A percentile compares a stretch with the other conserved stretches of the same genome.
Conservation (phyloP, 2,888 invertebrate genomes). For the Trichacis sp. region DNA sequence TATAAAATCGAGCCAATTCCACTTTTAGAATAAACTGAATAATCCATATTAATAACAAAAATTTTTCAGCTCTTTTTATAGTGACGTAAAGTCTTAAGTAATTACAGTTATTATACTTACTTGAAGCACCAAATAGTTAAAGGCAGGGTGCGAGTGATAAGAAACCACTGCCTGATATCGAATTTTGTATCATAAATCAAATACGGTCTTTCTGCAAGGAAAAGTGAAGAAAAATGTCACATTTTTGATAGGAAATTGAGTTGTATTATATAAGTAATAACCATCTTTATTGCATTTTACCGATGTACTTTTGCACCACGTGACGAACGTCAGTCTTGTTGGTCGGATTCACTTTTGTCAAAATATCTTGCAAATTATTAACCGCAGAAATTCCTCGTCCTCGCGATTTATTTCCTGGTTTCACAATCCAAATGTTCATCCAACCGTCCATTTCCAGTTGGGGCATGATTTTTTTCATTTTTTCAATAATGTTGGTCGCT, state of each 20-base stretch:
- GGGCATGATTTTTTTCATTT: constrained; percentile 81
- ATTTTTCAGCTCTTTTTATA: too few species aligned
- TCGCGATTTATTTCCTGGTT: constrained; percentile 93
- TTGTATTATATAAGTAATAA: too few species aligned
- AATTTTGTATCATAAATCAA: constrained; percentile 92
- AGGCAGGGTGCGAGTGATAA: constrained; percentile 91
- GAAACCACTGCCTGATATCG: constrained; percentile 95
- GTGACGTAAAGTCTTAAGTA: too few species aligned
- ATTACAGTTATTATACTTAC: constrained; percentile 65
- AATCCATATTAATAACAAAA: too few species aligned
- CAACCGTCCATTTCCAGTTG: constrained; percentile 88
- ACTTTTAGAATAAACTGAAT: too few species aligned
- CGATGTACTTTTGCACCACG: constrained; percentile 96
- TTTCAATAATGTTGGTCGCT: constrained; percentile 72
- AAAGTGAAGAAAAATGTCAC: too few species aligned
- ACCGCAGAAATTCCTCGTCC: constrained; percentile 91
- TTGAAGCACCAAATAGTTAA: constrained; percentile 93
- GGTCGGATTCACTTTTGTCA: constrained; percentile 74
- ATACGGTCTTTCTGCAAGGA: constrained; percentile 82
- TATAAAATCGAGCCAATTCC: too few species aligned
- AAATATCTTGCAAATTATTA: constrained; percentile 87
- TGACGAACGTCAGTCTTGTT: constrained; percentile 77
- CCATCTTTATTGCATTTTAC: too few species aligned
- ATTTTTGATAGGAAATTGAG: too few species aligned
- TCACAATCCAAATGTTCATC: constrained; percentile 93